Evolutionary conservation across 2,888 invertebrate genomes (phyloP).

Genomic region (Meliscaeva auricollis): DNA sequence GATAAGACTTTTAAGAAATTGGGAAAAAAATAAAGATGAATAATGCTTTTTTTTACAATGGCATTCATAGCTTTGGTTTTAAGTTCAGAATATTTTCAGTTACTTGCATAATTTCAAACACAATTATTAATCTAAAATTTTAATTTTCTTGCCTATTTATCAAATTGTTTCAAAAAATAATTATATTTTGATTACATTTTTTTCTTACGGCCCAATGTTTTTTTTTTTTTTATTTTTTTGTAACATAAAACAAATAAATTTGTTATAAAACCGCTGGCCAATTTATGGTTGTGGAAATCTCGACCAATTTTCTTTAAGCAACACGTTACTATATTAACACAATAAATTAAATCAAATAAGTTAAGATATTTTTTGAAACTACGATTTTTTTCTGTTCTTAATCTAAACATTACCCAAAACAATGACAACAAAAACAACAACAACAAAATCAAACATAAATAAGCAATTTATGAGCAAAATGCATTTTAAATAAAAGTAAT

Average conservation of each 20-base stretch:
- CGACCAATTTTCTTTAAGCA: conserved; percentile 75
- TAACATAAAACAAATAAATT: not conserved
- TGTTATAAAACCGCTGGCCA: conserved; percentile 61
- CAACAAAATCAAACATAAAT: conserved; percentile 22
- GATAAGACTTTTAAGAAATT: too few species aligned
- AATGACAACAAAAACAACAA: conserved; percentile 20
- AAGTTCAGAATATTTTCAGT: too few species aligned
- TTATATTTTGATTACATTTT: conserved; percentile 44
- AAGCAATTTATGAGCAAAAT: conserved; percentile 44
- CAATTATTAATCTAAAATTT: too few species aligned
- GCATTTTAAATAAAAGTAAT: conserved; percentile 41
- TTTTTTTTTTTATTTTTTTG: not conserved
- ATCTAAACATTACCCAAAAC: conserved; percentile 35
- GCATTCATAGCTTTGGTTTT: too few species aligned
- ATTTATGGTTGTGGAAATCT: conserved; percentile 72
- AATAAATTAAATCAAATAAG: conserved; percentile 60
- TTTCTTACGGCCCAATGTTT: conserved; percentile 48
- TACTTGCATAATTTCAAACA: too few species aligned
- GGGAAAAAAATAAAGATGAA: too few species aligned
- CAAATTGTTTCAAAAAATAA: conserved; percentile 24
- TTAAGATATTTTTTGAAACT: conserved; percentile 53
- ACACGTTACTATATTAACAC: conserved; percentile 73
- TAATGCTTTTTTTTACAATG: too few species aligned
- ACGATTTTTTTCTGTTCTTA: conserved; percentile 50
- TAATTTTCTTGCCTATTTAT: conserved; percentile 30